Evolutionary conservation across 2,888 invertebrate species (phyloP), one percentile per base, ranked within the genome.

Genomic region (Prenolepis imparis): DNA sequence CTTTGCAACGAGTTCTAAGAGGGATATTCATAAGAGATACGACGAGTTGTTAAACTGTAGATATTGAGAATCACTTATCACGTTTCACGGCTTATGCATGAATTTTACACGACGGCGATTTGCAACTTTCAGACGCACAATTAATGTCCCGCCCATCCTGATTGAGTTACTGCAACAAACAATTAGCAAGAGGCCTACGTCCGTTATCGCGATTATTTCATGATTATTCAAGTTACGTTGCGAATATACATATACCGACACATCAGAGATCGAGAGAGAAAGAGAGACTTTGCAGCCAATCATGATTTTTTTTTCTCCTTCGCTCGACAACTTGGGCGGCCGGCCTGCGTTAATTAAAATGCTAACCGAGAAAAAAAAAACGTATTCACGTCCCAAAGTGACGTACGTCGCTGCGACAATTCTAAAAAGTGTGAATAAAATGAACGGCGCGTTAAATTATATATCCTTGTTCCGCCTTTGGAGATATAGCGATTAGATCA

Each of bases 111-210:
- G 68, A 82, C 74, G 81, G 48, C 66, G 15, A 66, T 55, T 64
- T 55, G 36, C 48, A 77, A 84, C 85, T 83, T 82, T 75, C 84
- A 84, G 66, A 41, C 72, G 57, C 28, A 52, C 70, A 84, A 86
- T 87, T 86, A 82, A 75, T 78, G 81, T 81, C 32, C 66, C 36
- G 48, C 64, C 70, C 36, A 39, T 41, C 21, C 18, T 82, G 88
- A 89, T 89, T 85, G 84, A 89, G 85, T 83, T 87, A 86, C 74
- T 75, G 36, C 74, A 86, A 86, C 85, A 84, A 36, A 59, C 78
- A 85, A 89, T 89, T 89, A 84, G 83, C 80, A 63, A 81, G 80
- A 70, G 80, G 84, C 41, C 74, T 84, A 73, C 87, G 74, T 77
- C 82, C 74, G 83, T 88, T 89, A 86, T 74, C 83, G 73, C 61